A percentile compares a stretch with the other conserved stretches of the same genome.
Conservation (phyloP, 30 jellyfish, hydroid and myxozoan species). For the Cassiopea xamachana region DNA sequence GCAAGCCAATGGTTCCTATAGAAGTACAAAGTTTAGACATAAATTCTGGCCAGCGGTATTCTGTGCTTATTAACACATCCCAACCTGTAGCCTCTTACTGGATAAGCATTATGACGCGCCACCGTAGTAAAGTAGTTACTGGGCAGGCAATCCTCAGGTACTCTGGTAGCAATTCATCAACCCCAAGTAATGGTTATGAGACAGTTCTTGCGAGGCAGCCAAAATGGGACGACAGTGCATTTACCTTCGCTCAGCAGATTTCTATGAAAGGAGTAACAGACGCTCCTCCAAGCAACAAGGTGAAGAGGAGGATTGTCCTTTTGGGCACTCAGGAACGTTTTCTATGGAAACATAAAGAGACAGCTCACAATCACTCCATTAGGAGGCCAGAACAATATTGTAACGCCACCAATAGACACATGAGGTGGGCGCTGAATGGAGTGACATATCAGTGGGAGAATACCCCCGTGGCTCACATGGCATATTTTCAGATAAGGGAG, state of each 20-base stretch:
- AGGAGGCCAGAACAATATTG: constrained; percentile 46
- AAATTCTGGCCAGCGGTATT: constrained; percentile 70
- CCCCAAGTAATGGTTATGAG: constrained; percentile 8
- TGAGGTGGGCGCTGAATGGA: constrained; percentile 80
- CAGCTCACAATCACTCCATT: constrained; percentile 15
- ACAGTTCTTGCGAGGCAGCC: constrained; percentile 60
- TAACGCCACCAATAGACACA: constrained; percentile 39
- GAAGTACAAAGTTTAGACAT: constrained; percentile 53
- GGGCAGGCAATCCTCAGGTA: constrained; percentile 64
- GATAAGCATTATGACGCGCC: constrained; percentile 71
- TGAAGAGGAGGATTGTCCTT: constrained; percentile 57
- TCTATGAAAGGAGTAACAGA: constrained; percentile 40
- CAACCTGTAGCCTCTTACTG: constrained; percentile 44
- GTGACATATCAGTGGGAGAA: constrained; percentile 52
- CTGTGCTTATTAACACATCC: constrained; percentile 57
- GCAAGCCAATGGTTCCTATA: constrained; percentile 35
- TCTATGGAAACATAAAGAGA: constrained; percentile 49
- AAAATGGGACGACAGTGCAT: constrained; percentile 61
- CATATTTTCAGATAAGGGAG: constrained; percentile 38
- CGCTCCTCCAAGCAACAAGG: constrained; percentile 49
- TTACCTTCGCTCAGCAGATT: constrained; percentile 26
- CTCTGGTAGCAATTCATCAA: constrained; percentile 6
- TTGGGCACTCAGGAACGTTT: constrained; percentile 73
- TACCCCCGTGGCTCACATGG: constrained; percentile 76
- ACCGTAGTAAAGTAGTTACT: constrained; percentile 68